Evolutionary conservation across 2,113 vertebrate genomes (phyloP), one percentile per base, ranked within the genome.

Genomic region (Typhlomys cinereus): DNA sequence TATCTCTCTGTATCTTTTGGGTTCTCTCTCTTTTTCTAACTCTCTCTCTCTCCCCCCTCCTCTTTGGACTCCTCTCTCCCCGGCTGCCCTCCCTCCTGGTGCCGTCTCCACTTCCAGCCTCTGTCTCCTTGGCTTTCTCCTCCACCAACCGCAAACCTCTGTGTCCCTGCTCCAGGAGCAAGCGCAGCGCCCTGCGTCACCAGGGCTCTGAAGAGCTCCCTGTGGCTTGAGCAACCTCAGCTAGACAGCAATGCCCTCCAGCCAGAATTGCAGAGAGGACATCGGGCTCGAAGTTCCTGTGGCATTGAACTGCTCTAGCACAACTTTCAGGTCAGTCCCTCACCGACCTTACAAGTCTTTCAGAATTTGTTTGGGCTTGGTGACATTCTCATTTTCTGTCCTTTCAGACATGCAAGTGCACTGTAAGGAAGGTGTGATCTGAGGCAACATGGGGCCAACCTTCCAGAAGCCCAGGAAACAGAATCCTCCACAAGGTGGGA

Each of bases 141-240:
- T 83, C 25, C 11, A 36, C 21, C 7, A 34, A 3, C n/a, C 36
- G 25, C 57, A 74, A 64, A 27, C 25, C 46, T 82, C 41, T 14
- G 2, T 0, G 10, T 52, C 8, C 9, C 21, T 14, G 14, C 46
- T 46, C 27, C 12, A 13, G 13, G 36, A 17, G 1, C 2, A 21
- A 3, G n/a, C 9, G 41, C 21, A 2, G 4, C 17, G n/a, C 36
- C 12, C 0, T 2, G 14, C 12, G 4, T 71, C 17, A 18, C 59
- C 57, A 50, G 18, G 7, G 57, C 5, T 21, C 0, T 11, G 66
- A n/a, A 62, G 36, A 54, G 27, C 6, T 70, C 57, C 48, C n/a
- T 0, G 5, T 13, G 10, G 5, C 57, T 71, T 90, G 41, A 54
- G 2, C 15, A 23, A 10, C 36, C 70, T 69, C 59, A 46, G 25